These are phyloP conservation scores for Pangasianodon hypophthalmus DNA, from an alignment of 2,113 vertebrate genomes.

Conservation along the genomic window DNA sequence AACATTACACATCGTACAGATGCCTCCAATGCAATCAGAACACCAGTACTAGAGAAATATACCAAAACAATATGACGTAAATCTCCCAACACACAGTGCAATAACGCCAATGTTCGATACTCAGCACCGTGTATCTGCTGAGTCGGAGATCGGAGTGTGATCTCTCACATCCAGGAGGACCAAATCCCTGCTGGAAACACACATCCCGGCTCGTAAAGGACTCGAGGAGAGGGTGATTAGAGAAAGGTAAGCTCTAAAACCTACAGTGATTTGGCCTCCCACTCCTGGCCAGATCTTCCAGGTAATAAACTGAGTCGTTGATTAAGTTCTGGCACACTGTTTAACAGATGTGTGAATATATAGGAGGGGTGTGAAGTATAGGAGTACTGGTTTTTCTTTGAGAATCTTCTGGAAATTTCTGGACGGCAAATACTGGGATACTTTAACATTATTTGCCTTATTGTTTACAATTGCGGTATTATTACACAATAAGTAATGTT, in stretches of 20 bases:
- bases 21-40: constrained; percentile 55
- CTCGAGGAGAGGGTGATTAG: neutral
- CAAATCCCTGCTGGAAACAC: neutral
- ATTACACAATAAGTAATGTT: neutral
- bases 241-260: neutral
- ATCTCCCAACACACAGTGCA: constrained; percentile 47
- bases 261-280: neutral
- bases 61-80: constrained; percentile 32
- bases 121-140: constrained; percentile 73
- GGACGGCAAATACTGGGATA: neutral
- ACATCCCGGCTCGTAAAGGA: neutral
- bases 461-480: neutral
- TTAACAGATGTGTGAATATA: neutral
- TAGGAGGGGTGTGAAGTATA: neutral
- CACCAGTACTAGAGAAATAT: constrained; percentile 60
- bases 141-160: constrained; percentile 61
- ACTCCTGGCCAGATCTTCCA: neutral
- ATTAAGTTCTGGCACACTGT: constrained; percentile 4
- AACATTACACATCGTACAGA: constrained; percentile 67
- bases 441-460: neutral
- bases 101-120: constrained; percentile 70
- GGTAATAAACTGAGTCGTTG: neutral
- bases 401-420: neutral
- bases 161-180: constrained; percentile 22
- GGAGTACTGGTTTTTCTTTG: neutral